Evolutionary conservation across 2,797 vertebrate species (phyloP), one percentile per base, ranked within the genome.

Genomic region (Anomalospiza imberbis): DNA sequence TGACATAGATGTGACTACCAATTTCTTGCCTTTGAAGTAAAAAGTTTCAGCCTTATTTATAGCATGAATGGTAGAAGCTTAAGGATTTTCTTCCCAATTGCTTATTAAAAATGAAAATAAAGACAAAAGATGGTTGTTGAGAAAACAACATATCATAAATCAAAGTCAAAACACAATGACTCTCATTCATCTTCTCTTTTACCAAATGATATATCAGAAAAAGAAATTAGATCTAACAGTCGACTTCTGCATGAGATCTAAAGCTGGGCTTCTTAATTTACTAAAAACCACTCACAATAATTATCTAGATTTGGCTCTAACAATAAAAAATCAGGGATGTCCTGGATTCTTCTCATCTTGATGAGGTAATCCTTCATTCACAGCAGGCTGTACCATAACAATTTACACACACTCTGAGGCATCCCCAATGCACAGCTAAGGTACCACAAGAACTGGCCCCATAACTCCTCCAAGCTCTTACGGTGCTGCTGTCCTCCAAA

Each of bases 51-150:
- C 34, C 36, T 73, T 93, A 85, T 89, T 94, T 93, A 88, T 28
- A 74, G 34, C 38, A 67, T 34, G 31, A 82, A 65, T 31, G 9
- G 58, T 47, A 76, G 63, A 93, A 70, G 18, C 29, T 68, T 29
- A 48, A 68, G 51, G 17, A 91, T 78, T 78, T 90, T 81, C 55
- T 51, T 89, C 28, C 44, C 5, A 3, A 22, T 66, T 73, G 15
- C 42, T 71, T 72, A 66, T 77, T 85, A 88, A 95, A 92, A 91
- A 85, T 47, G 31, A 80, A 89, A 91, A 92, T 61, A 83, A 70
- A 85, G 47, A 65, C 60, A 83, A 67, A 89, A 77, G 28, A 73
- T 10, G 47, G n/a, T 48, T 73, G 10, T 58, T 74, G 20, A 53
- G 17, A 81, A 92, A 66, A 71, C 42, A 74, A 54, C 14, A 3